Evolutionary conservation across 1,140 invertebrate species (phyloP).

Genomic region (Apis cerana): DNA sequence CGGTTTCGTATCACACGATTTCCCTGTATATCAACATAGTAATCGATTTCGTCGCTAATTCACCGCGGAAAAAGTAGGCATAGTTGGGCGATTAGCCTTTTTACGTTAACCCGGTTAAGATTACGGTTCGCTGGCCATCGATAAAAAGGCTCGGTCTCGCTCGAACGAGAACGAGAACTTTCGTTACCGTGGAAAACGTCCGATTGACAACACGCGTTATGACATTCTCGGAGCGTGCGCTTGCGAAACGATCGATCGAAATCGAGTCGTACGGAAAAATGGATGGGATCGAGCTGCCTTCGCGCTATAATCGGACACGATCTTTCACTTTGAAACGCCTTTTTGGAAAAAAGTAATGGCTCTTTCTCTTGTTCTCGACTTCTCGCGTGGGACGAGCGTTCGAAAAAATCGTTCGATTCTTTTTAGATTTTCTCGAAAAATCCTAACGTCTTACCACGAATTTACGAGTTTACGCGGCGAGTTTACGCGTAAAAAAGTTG

Average conservation of each 20-base stretch:
- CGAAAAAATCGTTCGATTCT: too few relatives aligned
- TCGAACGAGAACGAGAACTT: conserved; percentile 22
- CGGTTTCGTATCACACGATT: neutral
- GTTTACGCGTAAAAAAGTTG: too few relatives aligned
- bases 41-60: too few relatives aligned
- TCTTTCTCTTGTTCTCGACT: neutral
- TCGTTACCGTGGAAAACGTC: conserved; percentile 1
- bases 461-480: too few relatives aligned
- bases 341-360: conserved; percentile 15
- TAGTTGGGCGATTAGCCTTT: conserved; percentile 38
- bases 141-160: conserved; percentile 23
- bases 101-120: conserved; percentile 47
- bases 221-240: conserved; percentile 8
- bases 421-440: too few relatives aligned
- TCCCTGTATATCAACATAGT: neutral
- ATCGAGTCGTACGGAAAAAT: conserved; percentile 41
- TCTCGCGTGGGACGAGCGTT: too few relatives aligned
- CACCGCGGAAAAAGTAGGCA: neutral
- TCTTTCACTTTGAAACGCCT: conserved; percentile 32
- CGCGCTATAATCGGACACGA: conserved; percentile 42
- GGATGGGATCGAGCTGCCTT: conserved; percentile 34
- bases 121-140: conserved; percentile 36
- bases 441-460: too few relatives aligned
- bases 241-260: conserved; percentile 42
- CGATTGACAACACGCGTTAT: conserved; percentile 49